Evolutionary conservation across 2,113 vertebrate species (phyloP).

Genomic region (Mirza zaza): DNA sequence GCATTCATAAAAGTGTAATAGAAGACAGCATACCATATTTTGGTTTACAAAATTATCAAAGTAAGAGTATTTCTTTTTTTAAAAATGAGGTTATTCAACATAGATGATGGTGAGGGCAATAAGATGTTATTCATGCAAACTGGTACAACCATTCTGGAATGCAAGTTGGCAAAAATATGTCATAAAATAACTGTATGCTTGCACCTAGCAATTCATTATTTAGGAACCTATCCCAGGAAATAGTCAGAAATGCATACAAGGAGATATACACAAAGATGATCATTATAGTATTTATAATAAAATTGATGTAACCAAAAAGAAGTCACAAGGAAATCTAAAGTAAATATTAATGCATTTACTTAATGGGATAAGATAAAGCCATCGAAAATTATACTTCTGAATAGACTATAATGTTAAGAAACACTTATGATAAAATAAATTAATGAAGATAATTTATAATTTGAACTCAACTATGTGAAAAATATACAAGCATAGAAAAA

Average conservation of each 20-base stretch:
- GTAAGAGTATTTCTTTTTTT: not conserved
- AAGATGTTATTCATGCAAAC: not conserved
- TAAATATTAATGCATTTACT: not conserved
- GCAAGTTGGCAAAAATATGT: not conserved
- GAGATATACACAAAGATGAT: not conserved
- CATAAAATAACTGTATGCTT: not conserved
- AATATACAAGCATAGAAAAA: not conserved
- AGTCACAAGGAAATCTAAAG: not conserved
- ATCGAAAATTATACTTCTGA: constrained; percentile 27
- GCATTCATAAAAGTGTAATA: not conserved
- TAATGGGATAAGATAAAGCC: not conserved
- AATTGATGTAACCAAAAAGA: not conserved
- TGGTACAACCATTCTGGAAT: not conserved
- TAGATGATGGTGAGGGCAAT: not conserved
- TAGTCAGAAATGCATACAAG: not conserved
- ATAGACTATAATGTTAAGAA: not conserved
- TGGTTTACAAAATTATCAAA: not conserved
- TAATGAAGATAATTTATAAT: not conserved
- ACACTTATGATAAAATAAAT: not conserved
- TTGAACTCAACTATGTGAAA: not conserved
- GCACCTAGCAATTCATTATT: not conserved
- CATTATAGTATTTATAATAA: not conserved
- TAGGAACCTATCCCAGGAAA: not conserved
- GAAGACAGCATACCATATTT: not conserved
- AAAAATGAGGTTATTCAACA: not conserved